Evolutionary conservation across 1,140 invertebrate species (phyloP).

Genomic region (Cotesia typhae): DNA sequence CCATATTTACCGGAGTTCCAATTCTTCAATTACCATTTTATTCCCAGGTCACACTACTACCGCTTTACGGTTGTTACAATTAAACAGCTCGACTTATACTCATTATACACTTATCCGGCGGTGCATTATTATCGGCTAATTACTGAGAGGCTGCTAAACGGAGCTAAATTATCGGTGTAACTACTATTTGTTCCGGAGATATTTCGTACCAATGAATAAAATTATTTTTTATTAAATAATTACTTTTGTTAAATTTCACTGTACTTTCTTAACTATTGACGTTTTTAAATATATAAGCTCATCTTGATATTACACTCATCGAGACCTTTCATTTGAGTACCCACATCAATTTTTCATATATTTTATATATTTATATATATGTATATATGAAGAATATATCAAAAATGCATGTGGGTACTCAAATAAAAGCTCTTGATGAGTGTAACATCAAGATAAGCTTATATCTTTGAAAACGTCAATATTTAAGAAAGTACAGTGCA

Average conservation of each 20-base stretch:
- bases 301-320: too few relatives aligned
- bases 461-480: too few relatives aligned
- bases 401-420: too few relatives aligned
- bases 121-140: conserved; percentile 64
- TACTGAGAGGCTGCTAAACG: conserved; percentile 62
- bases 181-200: neutral
- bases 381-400: too few relatives aligned
- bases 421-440: too few relatives aligned
- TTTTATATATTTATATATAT: too few relatives aligned
- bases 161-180: conserved; percentile 59
- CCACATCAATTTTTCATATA: too few relatives aligned
- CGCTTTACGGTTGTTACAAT: conserved; percentile 8
- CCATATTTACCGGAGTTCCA: conserved; percentile 10
- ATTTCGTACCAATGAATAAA: neutral
- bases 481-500: too few relatives aligned
- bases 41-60: conserved; percentile 53
- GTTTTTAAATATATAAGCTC: too few relatives aligned
- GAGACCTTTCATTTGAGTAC: too few relatives aligned
- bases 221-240: neutral
- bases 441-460: too few relatives aligned
- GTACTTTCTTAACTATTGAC: too few relatives aligned
- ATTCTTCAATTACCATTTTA: conserved; percentile 58
- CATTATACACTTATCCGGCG: conserved; percentile 40
- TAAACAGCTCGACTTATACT: neutral
- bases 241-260: neutral